Conservation (phyloP, 2,797 vertebrate genomes). For the Podarcis siculus region DNA sequence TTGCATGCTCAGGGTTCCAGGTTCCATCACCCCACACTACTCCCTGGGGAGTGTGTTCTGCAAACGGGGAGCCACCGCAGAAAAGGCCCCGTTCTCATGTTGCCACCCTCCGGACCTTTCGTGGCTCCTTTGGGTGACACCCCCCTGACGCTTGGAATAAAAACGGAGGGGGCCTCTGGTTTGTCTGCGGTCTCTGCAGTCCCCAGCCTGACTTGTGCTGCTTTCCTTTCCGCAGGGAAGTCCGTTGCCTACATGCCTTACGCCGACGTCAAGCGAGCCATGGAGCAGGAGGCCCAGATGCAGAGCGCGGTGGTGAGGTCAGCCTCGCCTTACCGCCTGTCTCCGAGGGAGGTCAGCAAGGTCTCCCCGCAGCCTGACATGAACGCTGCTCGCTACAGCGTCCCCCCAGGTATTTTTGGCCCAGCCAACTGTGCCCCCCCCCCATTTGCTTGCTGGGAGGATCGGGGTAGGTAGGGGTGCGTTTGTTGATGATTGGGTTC, state of each 20-base stretch:
- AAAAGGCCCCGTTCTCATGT: no score
- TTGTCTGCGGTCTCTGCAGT: neutral
- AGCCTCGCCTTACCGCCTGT: conserved; percentile 88
- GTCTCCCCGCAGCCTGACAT: conserved; percentile 85
- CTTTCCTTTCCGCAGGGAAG: conserved; percentile 83
- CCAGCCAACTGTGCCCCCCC: neutral
- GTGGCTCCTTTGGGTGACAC: no score
- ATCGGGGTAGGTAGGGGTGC: no score
- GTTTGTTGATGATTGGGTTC: no score
- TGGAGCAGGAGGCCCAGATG: conserved; percentile 88
- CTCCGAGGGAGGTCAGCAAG: conserved; percentile 87
- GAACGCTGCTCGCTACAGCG: conserved; percentile 84
- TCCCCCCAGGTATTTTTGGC: conserved; percentile 88
- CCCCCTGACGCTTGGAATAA: neutral
- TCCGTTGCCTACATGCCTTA: conserved; percentile 88
- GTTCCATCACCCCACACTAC: no score
- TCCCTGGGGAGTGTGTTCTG: no score
- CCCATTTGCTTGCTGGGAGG: neutral
- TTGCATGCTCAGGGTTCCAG: no score
- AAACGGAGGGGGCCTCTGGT: neutral
- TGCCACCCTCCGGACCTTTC: no score
- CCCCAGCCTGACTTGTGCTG: neutral
- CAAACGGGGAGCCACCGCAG: no score
- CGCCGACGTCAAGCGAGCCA: conserved; percentile 85
- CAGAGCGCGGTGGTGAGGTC: conserved; percentile 76